A percentile compares a stretch with the other conserved stretches of the same genome.
Evolutionary conservation across 2,113 vertebrate species (phyloP).

Genomic region (chimpanzee (Pan troglodytes)): DNA sequence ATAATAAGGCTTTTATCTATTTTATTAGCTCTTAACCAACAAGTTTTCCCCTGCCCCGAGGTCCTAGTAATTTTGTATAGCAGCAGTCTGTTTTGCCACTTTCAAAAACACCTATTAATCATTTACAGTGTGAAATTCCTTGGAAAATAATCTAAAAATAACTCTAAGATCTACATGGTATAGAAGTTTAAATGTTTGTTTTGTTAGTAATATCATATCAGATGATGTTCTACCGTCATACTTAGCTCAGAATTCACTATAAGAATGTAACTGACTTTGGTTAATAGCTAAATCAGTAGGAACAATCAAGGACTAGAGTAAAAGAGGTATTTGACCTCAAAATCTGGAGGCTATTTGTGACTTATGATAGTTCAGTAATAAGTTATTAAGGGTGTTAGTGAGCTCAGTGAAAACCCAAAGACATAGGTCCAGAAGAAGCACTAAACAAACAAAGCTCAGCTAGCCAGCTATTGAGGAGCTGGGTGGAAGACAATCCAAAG

Average conservation of each 20-base stretch:
- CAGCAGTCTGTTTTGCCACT: not conserved
- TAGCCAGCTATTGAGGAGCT: not conserved
- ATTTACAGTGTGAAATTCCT: not conserved
- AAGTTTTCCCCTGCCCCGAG: not conserved
- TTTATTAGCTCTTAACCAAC: not conserved
- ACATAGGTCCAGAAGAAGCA: not conserved
- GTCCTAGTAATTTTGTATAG: not conserved
- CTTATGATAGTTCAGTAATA: not conserved
- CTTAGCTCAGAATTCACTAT: not conserved
- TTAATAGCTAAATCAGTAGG: not conserved
- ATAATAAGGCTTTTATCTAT: not conserved
- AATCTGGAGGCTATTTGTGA: not conserved
- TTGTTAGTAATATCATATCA: not conserved
- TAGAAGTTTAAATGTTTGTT: not conserved
- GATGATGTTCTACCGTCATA: not conserved
- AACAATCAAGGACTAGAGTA: not conserved
- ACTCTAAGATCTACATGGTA: not conserved
- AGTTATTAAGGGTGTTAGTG: not conserved
- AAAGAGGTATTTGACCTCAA: not conserved
- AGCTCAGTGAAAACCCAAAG: not conserved
- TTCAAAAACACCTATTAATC: not conserved
- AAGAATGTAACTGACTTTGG: not conserved
- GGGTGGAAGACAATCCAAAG: not conserved
- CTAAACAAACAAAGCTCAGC: not conserved
- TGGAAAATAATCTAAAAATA: not conserved